A percentile compares a stretch with the other conserved stretches of the same genome.
Conservation (phyloP, 2,888 invertebrate genomes). For the Chloromyia formosa region DNA sequence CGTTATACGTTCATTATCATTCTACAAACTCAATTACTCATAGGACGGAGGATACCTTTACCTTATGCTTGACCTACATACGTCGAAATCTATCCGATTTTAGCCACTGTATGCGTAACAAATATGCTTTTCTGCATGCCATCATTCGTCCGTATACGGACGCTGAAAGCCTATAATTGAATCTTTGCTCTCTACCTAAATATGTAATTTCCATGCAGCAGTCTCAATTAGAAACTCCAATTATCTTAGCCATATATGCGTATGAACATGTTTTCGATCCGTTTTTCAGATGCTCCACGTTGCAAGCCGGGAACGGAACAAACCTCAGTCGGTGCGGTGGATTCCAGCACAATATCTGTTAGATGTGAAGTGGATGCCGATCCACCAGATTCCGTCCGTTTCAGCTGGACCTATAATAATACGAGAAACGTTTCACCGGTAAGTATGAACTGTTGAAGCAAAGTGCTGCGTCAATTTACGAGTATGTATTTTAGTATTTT, state of each 20-base stretch:
- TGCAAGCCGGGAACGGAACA: conserved; percentile 78
- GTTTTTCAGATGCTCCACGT: conserved; percentile 74
- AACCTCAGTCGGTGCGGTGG: conserved; percentile 76
- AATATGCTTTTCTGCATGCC: too few species aligned
- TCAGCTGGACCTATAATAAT: conserved; percentile 87
- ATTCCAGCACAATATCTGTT: conserved; percentile 76
- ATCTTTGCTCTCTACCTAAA: too few species aligned
- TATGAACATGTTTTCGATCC: neutral
- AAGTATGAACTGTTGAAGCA: conserved; percentile 52
- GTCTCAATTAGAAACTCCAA: neutral
- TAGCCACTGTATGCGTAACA: too few species aligned
- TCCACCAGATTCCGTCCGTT: conserved; percentile 74
- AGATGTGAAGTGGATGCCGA: conserved; percentile 85
- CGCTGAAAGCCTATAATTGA: too few species aligned
- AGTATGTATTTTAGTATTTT: too few species aligned
- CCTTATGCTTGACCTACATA: too few species aligned
- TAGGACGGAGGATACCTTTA: too few species aligned
- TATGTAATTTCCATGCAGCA: neutral
- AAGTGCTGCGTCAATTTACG: too few species aligned
- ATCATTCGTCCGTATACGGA: too few species aligned
- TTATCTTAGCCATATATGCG: neutral
- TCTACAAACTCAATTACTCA: too few species aligned
- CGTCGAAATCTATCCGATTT: too few species aligned
- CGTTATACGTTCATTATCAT: too few species aligned
- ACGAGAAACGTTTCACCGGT: conserved; percentile 80